A percentile compares a stretch with the other conserved stretches of the same genome.
phyloP scores from a whole-genome alignment of 2,113 vertebrate species.

The Anseranas semipalmata region DNA sequence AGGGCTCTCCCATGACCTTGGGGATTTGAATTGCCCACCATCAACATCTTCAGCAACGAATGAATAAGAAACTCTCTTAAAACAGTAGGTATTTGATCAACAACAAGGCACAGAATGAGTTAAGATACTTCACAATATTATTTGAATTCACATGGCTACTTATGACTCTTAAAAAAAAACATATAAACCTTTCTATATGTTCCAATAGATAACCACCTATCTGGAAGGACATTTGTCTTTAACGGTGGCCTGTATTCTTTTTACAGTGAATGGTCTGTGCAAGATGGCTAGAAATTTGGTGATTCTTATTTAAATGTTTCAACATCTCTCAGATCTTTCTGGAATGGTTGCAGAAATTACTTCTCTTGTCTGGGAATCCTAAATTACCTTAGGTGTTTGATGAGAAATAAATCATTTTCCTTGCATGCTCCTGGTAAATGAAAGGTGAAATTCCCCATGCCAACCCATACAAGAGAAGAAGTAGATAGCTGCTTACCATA shows the following conservation, averaged over 20 bases:
- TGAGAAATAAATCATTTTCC: background rate
- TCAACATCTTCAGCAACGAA: background rate
- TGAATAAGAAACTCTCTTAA: background rate
- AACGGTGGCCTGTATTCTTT: background rate
- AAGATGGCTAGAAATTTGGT: background rate
- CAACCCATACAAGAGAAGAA: background rate
- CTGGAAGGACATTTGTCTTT: background rate
- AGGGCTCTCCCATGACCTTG: background rate
- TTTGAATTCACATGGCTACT: background rate
- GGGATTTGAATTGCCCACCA: background rate
- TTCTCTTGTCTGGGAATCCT: background rate
- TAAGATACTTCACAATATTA: background rate
- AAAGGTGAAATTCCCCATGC: background rate
- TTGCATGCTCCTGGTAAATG: background rate
- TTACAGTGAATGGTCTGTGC: background rate
- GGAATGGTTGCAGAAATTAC: background rate
- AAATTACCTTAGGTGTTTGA: background rate
- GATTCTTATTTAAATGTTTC: background rate
- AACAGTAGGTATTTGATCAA: background rate
- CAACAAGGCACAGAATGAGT: background rate
- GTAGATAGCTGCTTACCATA: background rate
- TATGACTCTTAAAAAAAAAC: rapidly evolving
- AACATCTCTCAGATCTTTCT: background rate
- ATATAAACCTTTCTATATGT: background rate
- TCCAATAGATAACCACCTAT: background rate